Evolutionary conservation across 2,888 invertebrate species (phyloP).

Genomic region (Caenorhabditis uteleia): DNA sequence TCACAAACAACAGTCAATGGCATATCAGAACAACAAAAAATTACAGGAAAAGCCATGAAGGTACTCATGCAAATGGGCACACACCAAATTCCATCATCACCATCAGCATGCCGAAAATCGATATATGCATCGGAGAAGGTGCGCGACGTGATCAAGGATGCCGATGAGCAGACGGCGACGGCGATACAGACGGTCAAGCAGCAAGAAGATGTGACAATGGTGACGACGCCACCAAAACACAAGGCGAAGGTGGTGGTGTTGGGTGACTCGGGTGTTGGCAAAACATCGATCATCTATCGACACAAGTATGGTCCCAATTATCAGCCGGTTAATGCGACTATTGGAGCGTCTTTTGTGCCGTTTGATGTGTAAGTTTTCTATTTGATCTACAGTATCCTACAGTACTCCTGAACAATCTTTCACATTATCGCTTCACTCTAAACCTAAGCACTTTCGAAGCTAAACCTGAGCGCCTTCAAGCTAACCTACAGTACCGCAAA

Average conservation of each 20-base stretch:
- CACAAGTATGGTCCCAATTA: constrained; percentile 50
- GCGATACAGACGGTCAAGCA: no score
- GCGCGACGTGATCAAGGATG: constrained; percentile 45
- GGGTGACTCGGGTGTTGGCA: constrained; percentile 52
- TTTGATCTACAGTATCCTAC: no score
- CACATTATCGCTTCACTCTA: no score
- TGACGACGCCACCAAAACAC: constrained; percentile 30
- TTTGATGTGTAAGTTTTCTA: constrained; percentile 43
- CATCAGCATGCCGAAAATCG: constrained; percentile 34
- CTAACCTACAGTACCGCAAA: no score
- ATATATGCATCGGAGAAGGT: constrained; percentile 48
- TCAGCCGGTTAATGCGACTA: constrained; percentile 55
- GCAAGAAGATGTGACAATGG: constrained; percentile 23
- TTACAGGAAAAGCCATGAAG: no score
- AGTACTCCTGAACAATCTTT: neutral
- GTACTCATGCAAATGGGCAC: constrained; percentile 33
- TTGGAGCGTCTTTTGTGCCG: constrained; percentile 58
- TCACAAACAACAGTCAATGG: no score
- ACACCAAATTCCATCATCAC: constrained; percentile 16
- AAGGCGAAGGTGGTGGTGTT: constrained; percentile 51
- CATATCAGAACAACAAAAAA: no score
- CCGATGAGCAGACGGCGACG: constrained; percentile 34
- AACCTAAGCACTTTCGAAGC: no score
- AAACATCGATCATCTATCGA: constrained; percentile 52
- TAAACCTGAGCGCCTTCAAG: no score